A percentile compares a stretch with the other conserved stretches of the same genome.
Conservation (phyloP, 2,113 vertebrate species). For the Oreochromis spilurus region DNA sequence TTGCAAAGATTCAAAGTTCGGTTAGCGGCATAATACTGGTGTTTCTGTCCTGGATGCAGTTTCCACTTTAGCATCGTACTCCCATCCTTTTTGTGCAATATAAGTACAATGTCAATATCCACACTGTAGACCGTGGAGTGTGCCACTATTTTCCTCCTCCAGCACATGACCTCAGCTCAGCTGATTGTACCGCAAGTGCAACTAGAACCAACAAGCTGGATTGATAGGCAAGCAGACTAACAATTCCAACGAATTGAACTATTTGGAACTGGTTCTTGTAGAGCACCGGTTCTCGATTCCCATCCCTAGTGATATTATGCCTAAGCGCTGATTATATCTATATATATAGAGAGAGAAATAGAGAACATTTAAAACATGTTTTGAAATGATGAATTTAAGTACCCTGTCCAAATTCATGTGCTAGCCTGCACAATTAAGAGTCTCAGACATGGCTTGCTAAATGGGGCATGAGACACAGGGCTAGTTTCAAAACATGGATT, state of each 20-base stretch:
- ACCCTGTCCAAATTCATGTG: not conserved
- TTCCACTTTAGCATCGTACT: rapidly evolving
- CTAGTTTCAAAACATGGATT: not conserved
- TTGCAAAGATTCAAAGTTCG: not conserved
- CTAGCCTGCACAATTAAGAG: not conserved
- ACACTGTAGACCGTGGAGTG: rapidly evolving
- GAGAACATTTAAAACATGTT: not conserved
- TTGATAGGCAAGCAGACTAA: rapidly evolving
- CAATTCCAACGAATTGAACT: not conserved
- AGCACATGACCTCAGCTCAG: not conserved
- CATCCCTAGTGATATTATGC: not conserved
- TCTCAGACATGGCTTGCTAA: not conserved
- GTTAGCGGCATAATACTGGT: rapidly evolving
- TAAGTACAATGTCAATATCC: not conserved
- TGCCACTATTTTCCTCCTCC: not conserved
- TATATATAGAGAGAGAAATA: rapidly evolving
- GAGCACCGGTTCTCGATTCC: not conserved
- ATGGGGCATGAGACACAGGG: not conserved
- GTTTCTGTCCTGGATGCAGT: not conserved
- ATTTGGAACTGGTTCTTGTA: rapidly evolving
- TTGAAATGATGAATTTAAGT: not conserved
- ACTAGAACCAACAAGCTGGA: rapidly evolving
- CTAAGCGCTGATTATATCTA: rapidly evolving
- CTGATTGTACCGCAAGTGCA: not conserved
- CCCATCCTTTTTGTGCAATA: not conserved